phyloP scores from a whole-genome alignment of 2,113 vertebrate genomes.

The Xenopus borealis region DNA sequence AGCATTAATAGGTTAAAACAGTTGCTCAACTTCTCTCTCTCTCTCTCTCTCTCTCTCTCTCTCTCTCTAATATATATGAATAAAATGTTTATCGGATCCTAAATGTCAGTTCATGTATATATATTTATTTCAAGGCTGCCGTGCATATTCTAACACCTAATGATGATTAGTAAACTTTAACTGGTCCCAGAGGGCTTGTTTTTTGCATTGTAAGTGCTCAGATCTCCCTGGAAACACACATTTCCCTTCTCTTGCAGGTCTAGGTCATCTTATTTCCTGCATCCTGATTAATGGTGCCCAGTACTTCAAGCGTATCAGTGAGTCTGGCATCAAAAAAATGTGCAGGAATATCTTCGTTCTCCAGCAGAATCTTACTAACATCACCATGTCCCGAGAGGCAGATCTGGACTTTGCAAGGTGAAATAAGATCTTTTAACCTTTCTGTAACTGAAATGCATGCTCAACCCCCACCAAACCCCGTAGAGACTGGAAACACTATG shows the following conservation, averaged over 20 bases:
- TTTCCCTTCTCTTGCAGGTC: slow-evolving; percentile 65
- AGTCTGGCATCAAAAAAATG: slow-evolving; percentile 99
- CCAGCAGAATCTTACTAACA: slow-evolving; percentile 97
- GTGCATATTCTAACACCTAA: background rate
- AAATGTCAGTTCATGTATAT: background rate
- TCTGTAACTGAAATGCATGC: no score
- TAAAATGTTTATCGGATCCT: background rate
- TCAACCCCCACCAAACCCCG: no score
- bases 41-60: no score
- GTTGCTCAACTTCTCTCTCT: no score
- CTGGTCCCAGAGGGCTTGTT: background rate
- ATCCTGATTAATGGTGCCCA: slow-evolving; percentile 97
- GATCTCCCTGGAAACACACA: background rate
- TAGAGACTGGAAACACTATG: no score
- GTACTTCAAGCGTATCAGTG: slow-evolving; percentile 96
- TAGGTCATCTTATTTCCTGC: slow-evolving; percentile 96
- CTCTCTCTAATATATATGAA: no score
- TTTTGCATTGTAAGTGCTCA: background rate
- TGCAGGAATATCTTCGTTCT: slow-evolving; percentile 98
- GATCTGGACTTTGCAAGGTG: slow-evolving; percentile 97
- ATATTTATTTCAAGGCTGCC: background rate
- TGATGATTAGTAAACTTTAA: background rate
- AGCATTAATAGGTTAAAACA: no score
- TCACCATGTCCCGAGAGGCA: slow-evolving; percentile 97
- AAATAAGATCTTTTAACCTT: slow-evolving; percentile 13